Evolutionary conservation across 2,888 invertebrate genomes (phyloP).

Genomic region (Keiferia lycopersicella): DNA sequence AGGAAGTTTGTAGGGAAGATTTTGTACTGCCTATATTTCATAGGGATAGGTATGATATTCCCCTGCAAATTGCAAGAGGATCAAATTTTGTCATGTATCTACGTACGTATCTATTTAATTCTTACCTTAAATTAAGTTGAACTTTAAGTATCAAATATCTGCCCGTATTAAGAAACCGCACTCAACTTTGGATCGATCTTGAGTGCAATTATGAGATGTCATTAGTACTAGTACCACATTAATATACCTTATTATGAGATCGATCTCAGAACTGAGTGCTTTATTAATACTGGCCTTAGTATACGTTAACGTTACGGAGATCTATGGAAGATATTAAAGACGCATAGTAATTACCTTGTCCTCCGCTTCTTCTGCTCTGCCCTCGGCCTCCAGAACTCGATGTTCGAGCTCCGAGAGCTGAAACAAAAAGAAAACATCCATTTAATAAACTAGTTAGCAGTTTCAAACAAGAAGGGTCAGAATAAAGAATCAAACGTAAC

Average conservation of each 20-base stretch:
- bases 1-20: not conserved
- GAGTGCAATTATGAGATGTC: too few species aligned
- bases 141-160: too few species aligned
- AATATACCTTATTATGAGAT: too few species aligned
- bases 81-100: not conserved
- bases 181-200: too few species aligned
- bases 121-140: too few species aligned
- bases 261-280: too few species aligned
- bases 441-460: conserved; percentile 8
- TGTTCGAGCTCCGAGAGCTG: conserved; percentile 97
- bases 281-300: too few species aligned
- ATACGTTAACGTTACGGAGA: too few species aligned
- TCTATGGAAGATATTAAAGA: not conserved
- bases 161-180: too few species aligned
- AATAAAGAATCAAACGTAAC: conserved; percentile 32
- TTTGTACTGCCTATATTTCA: not conserved
- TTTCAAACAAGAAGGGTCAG: not conserved
- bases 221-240: too few species aligned
- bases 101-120: too few species aligned
- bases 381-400: conserved; percentile 95
- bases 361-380: conserved; percentile 95
- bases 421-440: conserved; percentile 64
- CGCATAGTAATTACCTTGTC: conserved; percentile 88
- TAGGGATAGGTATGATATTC: not conserved
- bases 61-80: not conserved